Evolutionary conservation across 1,140 invertebrate genomes (phyloP), one percentile per base, ranked within the genome.

Genomic region (Zaprionus capensis): DNA sequence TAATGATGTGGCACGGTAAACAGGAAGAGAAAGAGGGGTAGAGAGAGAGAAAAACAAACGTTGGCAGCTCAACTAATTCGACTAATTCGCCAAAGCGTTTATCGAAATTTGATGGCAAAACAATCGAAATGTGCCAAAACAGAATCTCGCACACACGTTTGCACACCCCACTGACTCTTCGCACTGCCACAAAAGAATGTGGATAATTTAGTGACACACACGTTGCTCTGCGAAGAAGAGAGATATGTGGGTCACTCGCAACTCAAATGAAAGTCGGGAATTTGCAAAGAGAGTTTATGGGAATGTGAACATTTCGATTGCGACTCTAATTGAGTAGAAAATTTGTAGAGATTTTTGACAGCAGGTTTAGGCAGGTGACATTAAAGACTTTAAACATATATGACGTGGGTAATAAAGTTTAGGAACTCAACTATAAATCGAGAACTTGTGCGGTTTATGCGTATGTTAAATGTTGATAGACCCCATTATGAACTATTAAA

Each of bases 1-100:
- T 70, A 70, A 70, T 70, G 67, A 41, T 70, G 67, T 62, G 58
- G n/a, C 57, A 46, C 17, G 22, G 56, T 51, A 38, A 69, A 68
- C 65, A 68, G 22, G 22, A 20, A 44, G 2, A 14, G 6, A 36
- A 12, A 20, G 6, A 34, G 5, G 34, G 22, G 15, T 15, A 17
- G 20, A 22, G 4, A 14, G 3, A 38, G 51, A 20, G 22, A 31
- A 49, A 49, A 34, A 28, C 31, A 26, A 57, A 57, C 38, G 12
- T 34, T 34, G 31, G 9, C 31, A 34, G 31, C n/a, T 41, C n/a
- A 46, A 46, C 26, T 20, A 61, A 64, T 15, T 28, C 44, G 15
- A 57, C 51, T 67, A 67, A 67, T 67, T 67, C 56, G 56, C 41
- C 28, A 34, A 61, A 61, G 56, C 56, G 66, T 66, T 56, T 55